Percentiles rank a stretch among this genome's conserved stretches.
Conservation (phyloP, 2,888 invertebrate species). For the Diaprepes abbreviatus region DNA sequence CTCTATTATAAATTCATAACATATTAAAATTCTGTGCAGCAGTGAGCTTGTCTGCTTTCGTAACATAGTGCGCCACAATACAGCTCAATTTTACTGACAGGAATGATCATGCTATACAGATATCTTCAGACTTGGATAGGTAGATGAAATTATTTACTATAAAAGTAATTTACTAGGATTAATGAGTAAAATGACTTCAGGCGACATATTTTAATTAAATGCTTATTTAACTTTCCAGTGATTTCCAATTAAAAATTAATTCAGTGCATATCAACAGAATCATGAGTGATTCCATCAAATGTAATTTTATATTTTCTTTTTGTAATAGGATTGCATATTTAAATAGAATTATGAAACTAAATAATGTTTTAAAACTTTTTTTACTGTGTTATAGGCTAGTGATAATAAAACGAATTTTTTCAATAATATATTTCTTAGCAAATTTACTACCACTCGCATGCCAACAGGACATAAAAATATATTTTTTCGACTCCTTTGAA, state of each 20-base stretch:
- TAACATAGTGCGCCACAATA: not conserved
- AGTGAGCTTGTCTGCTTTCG: not conserved
- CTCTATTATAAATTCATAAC: too few relatives aligned
- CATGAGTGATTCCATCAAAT: too few relatives aligned
- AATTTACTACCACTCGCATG: too few relatives aligned
- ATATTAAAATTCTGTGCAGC: not conserved
- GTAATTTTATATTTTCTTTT: too few relatives aligned
- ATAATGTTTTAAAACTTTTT: too few relatives aligned
- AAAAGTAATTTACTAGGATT: conserved; percentile 1
- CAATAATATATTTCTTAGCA: too few relatives aligned
- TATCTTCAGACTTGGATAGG: not conserved
- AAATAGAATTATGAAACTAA: too few relatives aligned
- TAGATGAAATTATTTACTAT: not conserved
- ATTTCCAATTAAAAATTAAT: conserved; percentile 18
- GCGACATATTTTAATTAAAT: conserved; percentile 11
- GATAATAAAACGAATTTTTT: too few relatives aligned
- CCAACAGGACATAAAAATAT: too few relatives aligned
- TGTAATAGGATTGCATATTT: too few relatives aligned
- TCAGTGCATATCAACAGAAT: not conserved
- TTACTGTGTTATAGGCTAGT: too few relatives aligned
- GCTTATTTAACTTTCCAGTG: not conserved
- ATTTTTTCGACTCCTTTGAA: too few relatives aligned
- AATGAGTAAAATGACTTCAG: conserved; percentile 2
- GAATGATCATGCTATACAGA: not conserved
- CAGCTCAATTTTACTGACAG: not conserved